These are phyloP conservation scores for Crocodylus rhombifer DNA, from an alignment of 2,797 vertebrate species.

Conservation along the genomic window DNA sequence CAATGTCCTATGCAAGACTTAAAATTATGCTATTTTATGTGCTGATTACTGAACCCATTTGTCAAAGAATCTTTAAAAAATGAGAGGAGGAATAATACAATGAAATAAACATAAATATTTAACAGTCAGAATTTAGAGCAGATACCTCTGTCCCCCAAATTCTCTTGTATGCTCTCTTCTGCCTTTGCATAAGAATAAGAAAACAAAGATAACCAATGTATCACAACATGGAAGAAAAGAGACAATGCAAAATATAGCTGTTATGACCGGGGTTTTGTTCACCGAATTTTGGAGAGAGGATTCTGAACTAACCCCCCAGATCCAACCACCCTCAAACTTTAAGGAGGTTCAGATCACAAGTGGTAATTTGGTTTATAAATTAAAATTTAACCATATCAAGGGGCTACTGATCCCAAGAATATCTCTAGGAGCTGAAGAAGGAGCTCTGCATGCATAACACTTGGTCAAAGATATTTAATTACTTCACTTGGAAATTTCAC, in stretches of 20 bases:
- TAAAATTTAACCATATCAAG: conserved; percentile 27
- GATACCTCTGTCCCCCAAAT: neutral
- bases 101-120: conserved; percentile 36
- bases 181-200: neutral
- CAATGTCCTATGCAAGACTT: neutral
- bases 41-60: conserved; percentile 34
- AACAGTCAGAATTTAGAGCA: conserved; percentile 16
- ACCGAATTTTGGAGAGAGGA: neutral
- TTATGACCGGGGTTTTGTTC: neutral
- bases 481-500: neutral
- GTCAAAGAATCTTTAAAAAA: conserved; percentile 53
- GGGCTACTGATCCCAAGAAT: conserved; percentile 37
- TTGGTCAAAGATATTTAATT: conserved; percentile 27
- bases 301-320: neutral
- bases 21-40: conserved; percentile 30
- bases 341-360: neutral
- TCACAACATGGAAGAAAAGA: neutral
- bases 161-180: conserved; percentile 12
- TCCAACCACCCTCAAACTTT: neutral
- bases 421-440: conserved; percentile 9
- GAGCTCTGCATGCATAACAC: conserved; percentile 14
- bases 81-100: neutral
- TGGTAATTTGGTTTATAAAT: neutral
- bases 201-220: conserved; percentile 10
- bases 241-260: neutral